Base-by-base conservation (phyloP, 2,888 invertebrate genomes). In the Brachynemurus nebulosus region DNA sequence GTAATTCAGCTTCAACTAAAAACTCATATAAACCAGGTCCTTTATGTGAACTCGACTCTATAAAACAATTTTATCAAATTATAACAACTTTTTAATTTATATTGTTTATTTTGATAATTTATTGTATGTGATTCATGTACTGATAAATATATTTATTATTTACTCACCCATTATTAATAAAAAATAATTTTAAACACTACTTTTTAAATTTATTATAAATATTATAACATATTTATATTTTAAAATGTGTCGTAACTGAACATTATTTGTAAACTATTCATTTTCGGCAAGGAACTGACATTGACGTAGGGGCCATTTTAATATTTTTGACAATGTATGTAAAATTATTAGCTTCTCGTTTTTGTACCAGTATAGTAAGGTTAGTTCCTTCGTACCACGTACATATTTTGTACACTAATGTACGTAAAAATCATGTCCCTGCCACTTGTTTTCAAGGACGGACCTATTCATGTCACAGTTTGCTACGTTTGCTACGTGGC, bases 1-100 rank as follows among this genome's bases (percentile, higher is more conserved):
- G 85, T 42, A 96, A 74, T 64, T 95, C 93, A 36, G 93, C 91
- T 70, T 93, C 92, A 60, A 86, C 80, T 52, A 96, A 78, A 67
- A 95, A 95, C 64, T 91, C 92, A 62, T 84, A 84, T 51, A 86
- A 70, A 51, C 82, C 82, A 38, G 77, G 78, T 33, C 76, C 76
- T 52, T 65, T 65, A 53, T 18, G 20, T 18, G 19, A 18, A 4
- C n/a, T 19, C 12, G 37, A 37, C 12, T 37, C 37, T 37, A n/a
- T 4, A 37, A 7, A 30, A 30, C n/a, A 30, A 12, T 12, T 12
- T 12, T 9, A 30, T 14, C n/a, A 30, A 30, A 14, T 30, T 30
- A 30, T 6, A 12, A 4, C n/a, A 11, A 30, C 30, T 30, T 30
- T 4, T 9, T 30, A 2, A 30, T 30, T 30, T 30, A 5, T 30